Evolutionary conservation across 1,140 invertebrate genomes (phyloP), one percentile per base, ranked within the genome.

Genomic region (Brachionus sp.): DNA sequence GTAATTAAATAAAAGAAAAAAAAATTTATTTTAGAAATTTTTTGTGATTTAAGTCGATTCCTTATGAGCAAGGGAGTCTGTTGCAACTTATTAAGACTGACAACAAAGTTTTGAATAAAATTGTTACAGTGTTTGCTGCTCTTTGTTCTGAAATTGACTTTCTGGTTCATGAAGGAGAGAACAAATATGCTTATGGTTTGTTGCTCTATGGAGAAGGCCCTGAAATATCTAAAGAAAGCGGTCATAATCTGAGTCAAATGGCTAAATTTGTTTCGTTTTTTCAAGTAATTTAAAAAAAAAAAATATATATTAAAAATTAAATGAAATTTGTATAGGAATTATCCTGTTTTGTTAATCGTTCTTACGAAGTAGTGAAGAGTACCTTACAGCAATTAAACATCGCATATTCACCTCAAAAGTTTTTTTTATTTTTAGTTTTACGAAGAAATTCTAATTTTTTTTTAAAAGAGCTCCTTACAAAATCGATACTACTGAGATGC

Each of bases 61-160:
- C 62, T 2, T 82, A 50, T 44, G 93, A 94, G 88, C 89, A 92
- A 85, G 90, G 92, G 9, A 89, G 90, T 33, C 86, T 94, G 50
- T 88, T 93, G 33, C 91, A 93, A 84, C 86, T 95, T 46, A 91
- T 93, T 23, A 91, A 93, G 84, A 94, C 93, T 29, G 93, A 95
- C 88, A 94, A 94, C 87, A 93, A 93, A 87, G 89, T 92, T 19
- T 91, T 95, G 82, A 94, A 93, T 77, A 94, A 94, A 90, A 91
- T 95, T 16, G 88, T 95, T n/a, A 92, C 92, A 37, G 93, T 93
- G 0, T 91, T 95, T 62, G 91, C 92, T n/a, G 91, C 93, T 46
- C 89, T 94, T 0, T 95, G 93, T 88, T 90, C 92, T 85, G 94
- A 95, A 90, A 92, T 94, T 78, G 88, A 91, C 70, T 85, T 90